Evolutionary conservation across 2,113 vertebrate species (phyloP).

Genomic region (Piliocolobus tephrosceles): DNA sequence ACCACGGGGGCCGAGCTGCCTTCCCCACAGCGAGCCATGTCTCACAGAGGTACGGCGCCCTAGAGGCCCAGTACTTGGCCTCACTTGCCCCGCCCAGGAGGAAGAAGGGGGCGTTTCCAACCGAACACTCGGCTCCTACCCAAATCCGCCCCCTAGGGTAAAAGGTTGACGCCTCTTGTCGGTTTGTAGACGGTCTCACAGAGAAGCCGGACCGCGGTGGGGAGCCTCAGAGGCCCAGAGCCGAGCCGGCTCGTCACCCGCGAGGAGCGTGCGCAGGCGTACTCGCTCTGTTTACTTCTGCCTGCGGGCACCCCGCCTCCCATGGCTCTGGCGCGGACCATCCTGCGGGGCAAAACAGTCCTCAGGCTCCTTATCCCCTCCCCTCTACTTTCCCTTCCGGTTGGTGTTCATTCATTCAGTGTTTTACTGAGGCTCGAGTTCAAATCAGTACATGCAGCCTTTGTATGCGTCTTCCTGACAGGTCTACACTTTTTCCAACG

Average conservation of each 20-base stretch:
- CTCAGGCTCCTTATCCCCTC: rapidly evolving
- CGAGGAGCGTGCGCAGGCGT: slow-evolving; percentile 52
- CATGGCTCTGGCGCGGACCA: rapidly evolving
- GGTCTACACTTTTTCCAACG: background rate
- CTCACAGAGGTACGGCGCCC: rapidly evolving
- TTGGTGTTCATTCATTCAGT: background rate
- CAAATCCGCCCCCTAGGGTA: background rate
- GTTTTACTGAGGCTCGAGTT: background rate
- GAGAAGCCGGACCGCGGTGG: rapidly evolving
- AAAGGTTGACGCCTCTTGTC: background rate
- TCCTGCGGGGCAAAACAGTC: rapidly evolving
- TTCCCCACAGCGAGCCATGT: slow-evolving; percentile 75
- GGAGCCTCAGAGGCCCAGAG: rapidly evolving
- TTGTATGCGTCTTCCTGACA: background rate
- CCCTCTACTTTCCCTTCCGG: background rate
- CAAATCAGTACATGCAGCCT: background rate
- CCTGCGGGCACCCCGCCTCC: rapidly evolving
- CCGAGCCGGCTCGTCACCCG: slow-evolving; percentile 9
- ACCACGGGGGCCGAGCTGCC: background rate
- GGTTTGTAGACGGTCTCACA: background rate
- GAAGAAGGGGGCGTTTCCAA: background rate
- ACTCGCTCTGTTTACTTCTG: slow-evolving; percentile 5
- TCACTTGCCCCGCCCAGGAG: background rate
- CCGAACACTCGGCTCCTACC: background rate
- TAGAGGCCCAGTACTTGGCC: rapidly evolving